phyloP scores from a whole-genome alignment of 2,888 invertebrate species.

The Apoda limacodes region DNA sequence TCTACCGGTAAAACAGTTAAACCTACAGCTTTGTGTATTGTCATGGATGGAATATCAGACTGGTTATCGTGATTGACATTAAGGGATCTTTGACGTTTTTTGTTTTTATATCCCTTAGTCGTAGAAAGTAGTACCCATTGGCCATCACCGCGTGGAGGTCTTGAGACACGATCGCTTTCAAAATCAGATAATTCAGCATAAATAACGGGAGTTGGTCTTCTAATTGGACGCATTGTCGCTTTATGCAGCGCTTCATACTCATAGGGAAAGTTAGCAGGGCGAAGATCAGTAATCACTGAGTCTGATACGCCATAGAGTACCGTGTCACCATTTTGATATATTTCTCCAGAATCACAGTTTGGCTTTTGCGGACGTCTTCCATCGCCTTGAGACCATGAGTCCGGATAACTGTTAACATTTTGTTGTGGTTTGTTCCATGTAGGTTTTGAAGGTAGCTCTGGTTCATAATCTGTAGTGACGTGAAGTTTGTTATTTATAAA shows the following conservation, averaged over 20 bases:
- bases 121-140: conserved; percentile 84
- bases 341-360: conserved; percentile 50
- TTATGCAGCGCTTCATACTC: conserved; percentile 57
- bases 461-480: conserved; percentile 39
- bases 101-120: conserved; percentile 79
- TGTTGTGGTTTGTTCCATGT: conserved; percentile 47
- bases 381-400: conserved; percentile 53
- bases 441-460: conserved; percentile 52
- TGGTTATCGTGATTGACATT: conserved; percentile 32
- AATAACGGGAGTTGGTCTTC: conserved; percentile 57
- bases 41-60: conserved; percentile 36
- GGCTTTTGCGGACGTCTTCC: conserved; percentile 51
- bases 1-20: conserved; percentile 82
- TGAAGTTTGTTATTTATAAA: conserved; percentile 53
- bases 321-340: conserved; percentile 37
- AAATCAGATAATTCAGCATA: conserved; percentile 54
- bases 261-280: conserved; percentile 59
- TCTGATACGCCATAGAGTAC: conserved; percentile 53
- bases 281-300: conserved; percentile 56
- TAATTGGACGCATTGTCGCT: conserved; percentile 37
- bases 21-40: conserved; percentile 68
- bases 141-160: conserved; percentile 77
- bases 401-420: conserved; percentile 31
- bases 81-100: conserved; percentile 54
- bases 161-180: conserved; percentile 62